Evolutionary conservation across 2,113 vertebrate genomes (phyloP).

Genomic region (Geococcyx californianus): DNA sequence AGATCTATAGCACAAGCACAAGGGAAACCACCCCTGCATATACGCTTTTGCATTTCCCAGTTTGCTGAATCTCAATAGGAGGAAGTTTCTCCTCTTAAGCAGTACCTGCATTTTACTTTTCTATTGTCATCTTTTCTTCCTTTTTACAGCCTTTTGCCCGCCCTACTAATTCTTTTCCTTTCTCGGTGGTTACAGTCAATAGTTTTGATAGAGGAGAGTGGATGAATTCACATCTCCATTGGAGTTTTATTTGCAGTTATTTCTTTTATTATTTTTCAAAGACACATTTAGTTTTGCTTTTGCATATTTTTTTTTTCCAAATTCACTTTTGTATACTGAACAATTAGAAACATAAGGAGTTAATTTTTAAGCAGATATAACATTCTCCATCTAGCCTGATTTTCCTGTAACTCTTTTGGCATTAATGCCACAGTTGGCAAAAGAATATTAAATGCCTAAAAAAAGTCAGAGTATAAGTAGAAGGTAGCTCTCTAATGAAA

Average conservation of each 20-base stretch:
- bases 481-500: not conserved
- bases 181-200: not conserved
- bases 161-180: not conserved
- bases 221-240: not conserved
- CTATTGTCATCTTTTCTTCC: not conserved
- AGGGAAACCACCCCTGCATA: not conserved
- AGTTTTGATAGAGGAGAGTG: not conserved
- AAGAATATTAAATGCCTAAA: not conserved
- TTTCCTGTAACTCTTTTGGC: not conserved
- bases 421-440: not conserved
- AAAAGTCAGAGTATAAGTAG: not conserved
- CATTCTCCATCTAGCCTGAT: not conserved
- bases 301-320: not conserved
- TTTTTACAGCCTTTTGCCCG: not conserved
- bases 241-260: not conserved
- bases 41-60: not conserved
- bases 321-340: not conserved
- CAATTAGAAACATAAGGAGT: not conserved
- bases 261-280: not conserved
- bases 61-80: not conserved
- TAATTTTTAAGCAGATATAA: not conserved
- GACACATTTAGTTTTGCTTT: not conserved
- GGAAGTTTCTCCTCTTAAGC: not conserved
- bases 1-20: not conserved
- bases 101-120: not conserved